These are phyloP conservation scores for Melanostoma mellinum DNA, from an alignment of 2,888 invertebrate species.

Conservation along the genomic window DNA sequence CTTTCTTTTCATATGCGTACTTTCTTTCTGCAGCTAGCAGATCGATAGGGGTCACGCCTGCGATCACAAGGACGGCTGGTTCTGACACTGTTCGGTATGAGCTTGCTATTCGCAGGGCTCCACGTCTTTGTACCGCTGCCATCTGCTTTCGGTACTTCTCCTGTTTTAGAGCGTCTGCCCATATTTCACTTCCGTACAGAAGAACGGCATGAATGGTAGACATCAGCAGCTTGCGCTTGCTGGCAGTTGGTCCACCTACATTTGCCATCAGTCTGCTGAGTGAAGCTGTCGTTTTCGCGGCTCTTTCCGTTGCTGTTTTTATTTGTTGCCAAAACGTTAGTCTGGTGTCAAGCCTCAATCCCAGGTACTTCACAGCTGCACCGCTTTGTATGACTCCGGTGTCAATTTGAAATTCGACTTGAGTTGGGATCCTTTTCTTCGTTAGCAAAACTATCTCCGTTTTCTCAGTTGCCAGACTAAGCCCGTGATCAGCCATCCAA, in stretches of 20 bases:
- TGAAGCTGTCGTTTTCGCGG: too few species aligned
- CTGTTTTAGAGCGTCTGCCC: too few species aligned
- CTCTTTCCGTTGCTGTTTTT: background rate
- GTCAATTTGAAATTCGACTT: background rate
- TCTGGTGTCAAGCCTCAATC: constrained; percentile 11
- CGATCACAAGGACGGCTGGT: background rate
- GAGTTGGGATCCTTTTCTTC: constrained; percentile 3
- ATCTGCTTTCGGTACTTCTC: too few species aligned
- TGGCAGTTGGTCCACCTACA: too few species aligned
- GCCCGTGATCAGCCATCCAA: background rate
- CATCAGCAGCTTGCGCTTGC: too few species aligned
- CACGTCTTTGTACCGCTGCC: too few species aligned
- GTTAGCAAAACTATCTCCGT: background rate
- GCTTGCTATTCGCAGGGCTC: too few species aligned
- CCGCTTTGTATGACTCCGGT: background rate
- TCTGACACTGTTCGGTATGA: too few species aligned
- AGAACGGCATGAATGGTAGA: too few species aligned
- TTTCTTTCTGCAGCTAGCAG: background rate
- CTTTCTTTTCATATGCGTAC: background rate
- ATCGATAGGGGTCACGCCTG: constrained; percentile 5
- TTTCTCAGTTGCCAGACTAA: background rate
- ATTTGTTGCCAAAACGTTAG: constrained; percentile 15
- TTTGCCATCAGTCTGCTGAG: too few species aligned
- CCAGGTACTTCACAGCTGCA: constrained; percentile 9
- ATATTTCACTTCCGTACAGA: too few species aligned